phyloP scores from a whole-genome alignment of 1,140 invertebrate genomes.

The Drosophila rhopaloa region DNA sequence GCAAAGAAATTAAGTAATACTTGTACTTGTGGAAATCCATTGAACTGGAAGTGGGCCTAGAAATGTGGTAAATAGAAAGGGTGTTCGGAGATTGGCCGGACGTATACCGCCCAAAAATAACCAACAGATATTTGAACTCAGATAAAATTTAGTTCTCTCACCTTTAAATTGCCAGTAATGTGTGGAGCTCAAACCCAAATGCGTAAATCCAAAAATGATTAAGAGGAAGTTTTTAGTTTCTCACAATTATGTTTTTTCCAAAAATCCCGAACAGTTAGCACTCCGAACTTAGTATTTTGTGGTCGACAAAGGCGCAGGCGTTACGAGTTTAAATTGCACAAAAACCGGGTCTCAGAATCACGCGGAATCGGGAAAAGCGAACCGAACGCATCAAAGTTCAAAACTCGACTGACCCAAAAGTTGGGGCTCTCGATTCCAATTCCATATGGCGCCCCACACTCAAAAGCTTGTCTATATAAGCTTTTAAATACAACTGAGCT shows the following conservation, averaged over 20 bases:
- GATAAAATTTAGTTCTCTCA: constrained; percentile 1
- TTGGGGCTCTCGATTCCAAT: neutral
- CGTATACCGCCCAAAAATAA: neutral
- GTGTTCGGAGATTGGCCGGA: neutral
- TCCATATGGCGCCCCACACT: constrained; percentile 18
- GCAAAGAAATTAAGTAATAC: constrained; percentile 79
- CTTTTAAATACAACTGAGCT: constrained; percentile 2
- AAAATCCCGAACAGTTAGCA: constrained; percentile 27
- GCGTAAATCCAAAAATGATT: constrained; percentile 44
- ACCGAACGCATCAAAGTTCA: constrained; percentile 76
- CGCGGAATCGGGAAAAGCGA: constrained; percentile 38
- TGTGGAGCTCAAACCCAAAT: constrained; percentile 14
- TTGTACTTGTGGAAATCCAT: constrained; percentile 28
- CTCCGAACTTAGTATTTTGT: constrained; percentile 7
- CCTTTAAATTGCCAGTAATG: constrained; percentile 13
- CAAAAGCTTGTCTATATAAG: constrained; percentile 42
- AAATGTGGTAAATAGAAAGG: constrained; percentile 21
- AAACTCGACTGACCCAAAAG: constrained; percentile 66
- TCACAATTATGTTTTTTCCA: constrained; percentile 39
- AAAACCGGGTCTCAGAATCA: constrained; percentile 30
- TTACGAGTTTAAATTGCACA: constrained; percentile 51
- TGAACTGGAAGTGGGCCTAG: neutral
- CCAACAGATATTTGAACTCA: neutral
- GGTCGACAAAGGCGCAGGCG: constrained; percentile 50
- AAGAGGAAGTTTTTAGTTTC: constrained; percentile 22